Evolutionary conservation across 2,797 vertebrate genomes (phyloP).

Genomic region (Mormyrus proboscirostris): DNA sequence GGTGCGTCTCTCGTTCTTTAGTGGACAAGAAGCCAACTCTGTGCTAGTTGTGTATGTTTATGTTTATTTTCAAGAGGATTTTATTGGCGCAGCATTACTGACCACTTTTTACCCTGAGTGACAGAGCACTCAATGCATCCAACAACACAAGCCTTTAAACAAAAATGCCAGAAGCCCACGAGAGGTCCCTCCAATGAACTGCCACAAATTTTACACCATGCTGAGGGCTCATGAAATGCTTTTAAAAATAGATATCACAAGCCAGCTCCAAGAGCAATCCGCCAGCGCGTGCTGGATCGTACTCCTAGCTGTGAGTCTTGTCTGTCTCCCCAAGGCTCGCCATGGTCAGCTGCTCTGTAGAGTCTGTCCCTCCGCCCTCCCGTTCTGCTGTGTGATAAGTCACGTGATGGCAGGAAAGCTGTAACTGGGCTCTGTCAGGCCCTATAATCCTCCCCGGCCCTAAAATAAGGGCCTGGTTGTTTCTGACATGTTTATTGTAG

Average conservation of each 20-base stretch:
- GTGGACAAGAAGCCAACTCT: not conserved
- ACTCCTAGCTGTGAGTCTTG: not conserved
- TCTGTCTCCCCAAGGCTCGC: not conserved
- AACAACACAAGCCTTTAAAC: not conserved
- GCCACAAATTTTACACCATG: not conserved
- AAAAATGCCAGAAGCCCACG: not conserved
- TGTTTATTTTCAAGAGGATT: not conserved
- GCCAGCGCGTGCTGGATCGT: not conserved
- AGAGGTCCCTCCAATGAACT: not conserved
- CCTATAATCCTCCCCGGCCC: slow-evolving; percentile 5
- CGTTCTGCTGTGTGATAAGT: not conserved
- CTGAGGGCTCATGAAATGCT: not conserved
- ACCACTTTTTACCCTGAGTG: not conserved
- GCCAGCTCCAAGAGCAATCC: not conserved
- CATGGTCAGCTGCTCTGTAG: not conserved
- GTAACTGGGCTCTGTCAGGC: not conserved
- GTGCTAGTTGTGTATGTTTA: not conserved
- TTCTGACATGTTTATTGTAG: slow-evolving; percentile 23
- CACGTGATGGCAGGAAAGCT: slow-evolving; percentile 1
- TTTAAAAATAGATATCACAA: slow-evolving; percentile 10
- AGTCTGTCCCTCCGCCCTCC: not conserved
- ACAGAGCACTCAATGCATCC: not conserved
- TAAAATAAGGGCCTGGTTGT: slow-evolving; percentile 20
- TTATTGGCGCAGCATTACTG: not conserved
- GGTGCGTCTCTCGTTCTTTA: not conserved